phyloP scores from a whole-genome alignment of 1,140 invertebrate species.

The Octopus sinensis region DNA sequence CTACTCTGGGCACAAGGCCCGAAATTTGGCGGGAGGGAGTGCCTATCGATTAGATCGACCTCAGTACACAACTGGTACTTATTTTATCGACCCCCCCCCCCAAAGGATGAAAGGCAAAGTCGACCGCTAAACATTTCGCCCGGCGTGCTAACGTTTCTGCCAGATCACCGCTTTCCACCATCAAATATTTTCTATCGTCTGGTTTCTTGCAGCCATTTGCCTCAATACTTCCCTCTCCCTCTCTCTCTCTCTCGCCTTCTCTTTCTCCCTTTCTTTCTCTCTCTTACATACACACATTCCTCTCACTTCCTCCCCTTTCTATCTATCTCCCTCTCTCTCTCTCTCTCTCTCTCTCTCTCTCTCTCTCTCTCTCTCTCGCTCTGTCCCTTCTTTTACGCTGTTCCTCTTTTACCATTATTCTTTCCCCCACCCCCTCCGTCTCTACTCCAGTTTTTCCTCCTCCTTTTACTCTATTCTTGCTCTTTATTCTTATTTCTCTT shows the following conservation, averaged over 20 bases:
- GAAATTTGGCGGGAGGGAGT: no score
- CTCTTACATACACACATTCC: neutral
- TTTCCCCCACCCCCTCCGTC: constrained; percentile 4
- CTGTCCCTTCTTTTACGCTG: neutral
- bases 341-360: neutral
- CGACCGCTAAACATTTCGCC: no score
- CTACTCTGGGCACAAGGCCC: no score
- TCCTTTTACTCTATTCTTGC: neutral
- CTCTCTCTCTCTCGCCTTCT: neutral
- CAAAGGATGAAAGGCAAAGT: no score
- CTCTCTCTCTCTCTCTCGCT: neutral
- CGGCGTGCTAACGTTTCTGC: no score
- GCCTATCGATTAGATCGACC: no score
- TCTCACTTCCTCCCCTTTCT: neutral
- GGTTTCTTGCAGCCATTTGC: neutral
- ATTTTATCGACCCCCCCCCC: no score
- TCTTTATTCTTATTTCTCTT: neutral
- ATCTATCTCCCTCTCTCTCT: neutral
- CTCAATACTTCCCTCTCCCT: neutral
- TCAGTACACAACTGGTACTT: no score
- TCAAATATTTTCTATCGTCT: neutral
- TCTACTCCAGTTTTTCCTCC: neutral
- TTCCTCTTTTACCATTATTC: neutral
- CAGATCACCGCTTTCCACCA: no score
- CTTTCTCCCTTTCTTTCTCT: neutral